Evolutionary conservation across 2,797 vertebrate genomes (phyloP).

Genomic region (Clarias pachynema): DNA sequence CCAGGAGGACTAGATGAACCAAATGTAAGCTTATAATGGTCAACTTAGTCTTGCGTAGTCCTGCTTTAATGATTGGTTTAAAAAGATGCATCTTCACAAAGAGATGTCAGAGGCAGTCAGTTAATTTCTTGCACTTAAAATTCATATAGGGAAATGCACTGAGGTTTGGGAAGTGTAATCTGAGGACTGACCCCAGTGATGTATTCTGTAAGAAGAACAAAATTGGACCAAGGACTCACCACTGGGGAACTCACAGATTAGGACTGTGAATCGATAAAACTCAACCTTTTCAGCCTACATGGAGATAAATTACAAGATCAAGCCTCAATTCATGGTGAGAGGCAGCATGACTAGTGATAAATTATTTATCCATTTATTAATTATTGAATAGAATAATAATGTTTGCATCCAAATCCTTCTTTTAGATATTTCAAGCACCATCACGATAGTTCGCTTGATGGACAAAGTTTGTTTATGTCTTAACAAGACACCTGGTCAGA

Average conservation of each 20-base stretch:
- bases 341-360: neutral
- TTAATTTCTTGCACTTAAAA: neutral
- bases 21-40: neutral
- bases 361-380: neutral
- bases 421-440: neutral
- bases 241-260: neutral
- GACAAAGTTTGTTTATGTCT: neutral
- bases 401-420: neutral
- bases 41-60: neutral
- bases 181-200: neutral
- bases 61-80: neutral
- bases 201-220: neutral
- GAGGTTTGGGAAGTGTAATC: neutral
- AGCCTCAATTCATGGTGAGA: neutral
- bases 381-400: neutral
- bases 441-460: neutral
- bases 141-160: neutral
- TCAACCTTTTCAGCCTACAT: neutral
- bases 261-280: neutral
- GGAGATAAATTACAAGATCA: neutral
- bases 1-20: no score
- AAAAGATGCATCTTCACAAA: neutral
- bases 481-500: conserved; percentile 2
- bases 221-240: neutral
- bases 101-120: neutral